phyloP scores from a whole-genome alignment of 2,888 invertebrate species.

The Andrena bucephala region DNA sequence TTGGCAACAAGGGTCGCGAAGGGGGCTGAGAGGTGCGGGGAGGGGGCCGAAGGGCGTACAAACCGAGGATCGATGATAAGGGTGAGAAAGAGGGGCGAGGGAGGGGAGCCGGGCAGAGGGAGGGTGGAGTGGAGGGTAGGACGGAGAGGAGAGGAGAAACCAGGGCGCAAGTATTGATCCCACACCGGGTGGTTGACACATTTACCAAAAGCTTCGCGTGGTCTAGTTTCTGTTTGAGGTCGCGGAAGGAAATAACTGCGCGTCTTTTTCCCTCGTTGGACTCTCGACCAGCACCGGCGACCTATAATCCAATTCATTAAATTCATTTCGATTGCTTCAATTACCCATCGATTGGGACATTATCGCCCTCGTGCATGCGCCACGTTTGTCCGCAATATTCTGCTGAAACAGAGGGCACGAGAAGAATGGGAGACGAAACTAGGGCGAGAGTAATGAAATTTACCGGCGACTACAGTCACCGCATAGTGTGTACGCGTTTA shows the following conservation, averaged over 20 bases:
- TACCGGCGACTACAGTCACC: too few relatives aligned
- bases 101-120: conserved; percentile 6
- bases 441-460: background rate
- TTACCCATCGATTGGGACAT: background rate
- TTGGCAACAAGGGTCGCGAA: conserved; percentile 32
- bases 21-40: conserved; percentile 13
- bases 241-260: conserved; percentile 49
- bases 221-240: conserved; percentile 76
- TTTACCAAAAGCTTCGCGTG: conserved; percentile 80
- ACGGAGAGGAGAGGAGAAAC: conserved; percentile 69
- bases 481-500: too few relatives aligned
- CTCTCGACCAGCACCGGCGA: background rate
- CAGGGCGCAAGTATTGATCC: conserved; percentile 83
- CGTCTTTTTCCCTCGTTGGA: conserved; percentile 15
- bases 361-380: conserved; percentile 2
- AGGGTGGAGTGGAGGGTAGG: conserved; percentile 31
- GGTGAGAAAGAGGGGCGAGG: conserved; percentile 41
- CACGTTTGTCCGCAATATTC: conserved; percentile 7
- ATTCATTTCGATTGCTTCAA: conserved; percentile 15
- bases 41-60: conserved; percentile 30
- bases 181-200: conserved; percentile 79
- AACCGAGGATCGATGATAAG: conserved; percentile 43
- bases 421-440: background rate
- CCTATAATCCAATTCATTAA: background rate
- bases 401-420: conserved; percentile 8